These are phyloP conservation scores for Habroteleia sp. DNA, from an alignment of 2,888 invertebrate species.

Conservation along the genomic window DNA sequence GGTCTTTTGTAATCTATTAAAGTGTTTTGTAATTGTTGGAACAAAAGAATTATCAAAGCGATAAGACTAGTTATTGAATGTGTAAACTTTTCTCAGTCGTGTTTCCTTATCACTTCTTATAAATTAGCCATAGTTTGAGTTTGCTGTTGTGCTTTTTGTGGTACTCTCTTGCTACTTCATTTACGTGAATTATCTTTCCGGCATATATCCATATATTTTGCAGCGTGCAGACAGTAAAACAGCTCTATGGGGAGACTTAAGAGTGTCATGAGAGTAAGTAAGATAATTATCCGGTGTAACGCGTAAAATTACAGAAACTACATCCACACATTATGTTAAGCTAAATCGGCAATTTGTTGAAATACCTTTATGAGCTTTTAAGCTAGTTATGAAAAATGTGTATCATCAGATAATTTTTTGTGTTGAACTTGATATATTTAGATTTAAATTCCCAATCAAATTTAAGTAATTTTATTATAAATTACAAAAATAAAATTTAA, in stretches of 20 bases:
- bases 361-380: conserved; percentile 31
- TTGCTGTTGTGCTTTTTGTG: conserved; percentile 49
- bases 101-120: conserved; percentile 45
- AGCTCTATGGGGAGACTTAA: conserved; percentile 56
- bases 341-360: conserved; percentile 55
- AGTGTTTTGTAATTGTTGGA: conserved; percentile 1
- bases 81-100: conserved; percentile 15
- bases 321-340: conserved; percentile 46
- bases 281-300: conserved; percentile 56
- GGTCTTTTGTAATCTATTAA: no score
- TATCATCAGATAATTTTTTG: conserved; percentile 12
- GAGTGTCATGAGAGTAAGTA: conserved; percentile 56
- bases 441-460: conserved; percentile 15
- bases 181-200: conserved; percentile 56
- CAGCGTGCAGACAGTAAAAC: conserved; percentile 57
- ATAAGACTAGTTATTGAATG: conserved; percentile 25
- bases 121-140: conserved; percentile 48
- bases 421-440: conserved; percentile 11
- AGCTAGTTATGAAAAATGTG: conserved; percentile 24
- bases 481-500: conserved; percentile 16
- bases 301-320: conserved; percentile 50
- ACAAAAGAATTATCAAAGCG: conserved; percentile 12
- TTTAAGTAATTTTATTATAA: conserved; percentile 36
- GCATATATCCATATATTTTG: conserved; percentile 56
- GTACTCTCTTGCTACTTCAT: conserved; percentile 53